Conservation (phyloP, 2,888 invertebrate genomes). For the Acronicta aceris region DNA sequence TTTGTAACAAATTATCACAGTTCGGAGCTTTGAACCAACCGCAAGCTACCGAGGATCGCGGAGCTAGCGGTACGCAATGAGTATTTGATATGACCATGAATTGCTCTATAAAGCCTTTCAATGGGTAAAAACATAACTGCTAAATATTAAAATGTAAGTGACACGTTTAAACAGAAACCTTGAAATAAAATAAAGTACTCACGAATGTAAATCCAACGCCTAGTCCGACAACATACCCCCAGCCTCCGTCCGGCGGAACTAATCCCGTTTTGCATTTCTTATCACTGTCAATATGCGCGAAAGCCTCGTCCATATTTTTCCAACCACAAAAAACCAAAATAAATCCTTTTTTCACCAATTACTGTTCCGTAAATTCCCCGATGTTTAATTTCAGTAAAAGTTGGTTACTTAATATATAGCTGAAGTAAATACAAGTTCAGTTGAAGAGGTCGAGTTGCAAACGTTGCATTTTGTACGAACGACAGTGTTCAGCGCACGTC, state of each 20-base stretch:
- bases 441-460: conserved; percentile 15
- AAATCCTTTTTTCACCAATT: background rate
- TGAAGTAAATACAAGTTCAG: conserved; percentile 5
- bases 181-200: conserved; percentile 77
- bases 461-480: conserved; percentile 37
- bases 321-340: conserved; percentile 16
- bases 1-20: background rate
- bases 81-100: no score
- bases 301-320: conserved; percentile 82
- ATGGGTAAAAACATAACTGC: no score
- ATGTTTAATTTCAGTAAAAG: background rate
- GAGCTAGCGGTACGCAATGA: no score
- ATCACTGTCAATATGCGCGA: conserved; percentile 76
- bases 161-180: background rate
- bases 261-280: conserved; percentile 63
- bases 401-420: conserved; percentile 3
- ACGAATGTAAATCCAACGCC: conserved; percentile 93
- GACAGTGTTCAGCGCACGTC: conserved; percentile 59
- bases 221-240: conserved; percentile 93
- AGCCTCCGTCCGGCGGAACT: conserved; percentile 93
- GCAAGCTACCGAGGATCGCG: no score
- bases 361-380: background rate
- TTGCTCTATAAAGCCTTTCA: no score
- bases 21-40: no score
- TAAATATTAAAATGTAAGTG: no score